Base-by-base conservation (phyloP, 2,888 invertebrate species). In the Nephrocerus scutellatus region DNA sequence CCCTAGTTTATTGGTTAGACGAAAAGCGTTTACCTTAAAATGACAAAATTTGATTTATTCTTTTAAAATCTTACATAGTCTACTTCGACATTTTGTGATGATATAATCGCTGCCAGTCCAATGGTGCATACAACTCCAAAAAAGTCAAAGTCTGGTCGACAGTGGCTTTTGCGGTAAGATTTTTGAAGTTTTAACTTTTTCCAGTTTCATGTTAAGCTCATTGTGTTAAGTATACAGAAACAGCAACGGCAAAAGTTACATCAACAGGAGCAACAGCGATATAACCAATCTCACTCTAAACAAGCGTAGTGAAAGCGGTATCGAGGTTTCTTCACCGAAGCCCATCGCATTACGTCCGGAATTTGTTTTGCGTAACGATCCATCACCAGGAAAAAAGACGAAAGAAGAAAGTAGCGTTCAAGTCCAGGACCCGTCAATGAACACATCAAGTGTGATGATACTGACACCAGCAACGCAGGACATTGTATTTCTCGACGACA, bases 401-500 rank as follows among this genome's bases (percentile, higher is more conserved):
- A 15, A 22, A 29, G 16, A 23, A 32, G n/a, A 32, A 25, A 19
- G 13, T 22, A 12, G 14, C 15, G 20, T 21, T 10, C 10, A 23
- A 3, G 3, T 9, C 12, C 12, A 28, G 5, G 18, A 29, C 21
- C 33, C 22, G 1, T 23, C 19, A 15, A 14, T 31, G 4, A 39
- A 33, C 2, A 24, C 48, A 3, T 50, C 54, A 6, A 64, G 67
- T 39, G 54, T 64, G 4, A 39, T 65, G 1, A 40, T 61, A 21
- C 46, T 64, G 20, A 57, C 65, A 9, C 65, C 65, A 8, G 49
- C 42, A n/a, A 57, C 60, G 1, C 60, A 62, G 29, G 67, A 66
- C 7, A 54, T 66, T 13, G 57, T 64, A 21, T 62, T 63, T 31
- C 23, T 64, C 9, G 60, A 66, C 36, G 66, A 64, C 23, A 56